Percentiles rank a stretch among this genome's conserved stretches.
Evolutionary conservation across 2,888 invertebrate species (phyloP).

Genomic region (Salticus scenicus): DNA sequence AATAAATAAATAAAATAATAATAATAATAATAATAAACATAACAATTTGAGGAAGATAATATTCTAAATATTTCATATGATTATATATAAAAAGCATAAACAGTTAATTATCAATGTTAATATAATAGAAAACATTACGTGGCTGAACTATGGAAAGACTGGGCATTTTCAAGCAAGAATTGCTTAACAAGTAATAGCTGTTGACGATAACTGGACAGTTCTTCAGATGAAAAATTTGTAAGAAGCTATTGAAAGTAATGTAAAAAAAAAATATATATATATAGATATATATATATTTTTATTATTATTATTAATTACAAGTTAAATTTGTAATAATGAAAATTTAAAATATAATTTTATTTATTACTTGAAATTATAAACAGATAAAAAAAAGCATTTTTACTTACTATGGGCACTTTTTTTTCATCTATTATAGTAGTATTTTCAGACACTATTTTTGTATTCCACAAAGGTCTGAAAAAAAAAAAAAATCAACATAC

Average conservation of each 20-base stretch:
- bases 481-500: slow-evolving; percentile 1
- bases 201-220: slow-evolving; percentile 84
- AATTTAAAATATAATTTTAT: no score
- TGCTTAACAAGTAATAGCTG: slow-evolving; percentile 84
- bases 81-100: no score
- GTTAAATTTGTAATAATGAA: slow-evolving; percentile 12
- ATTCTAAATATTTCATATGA: no score
- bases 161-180: slow-evolving; percentile 84
- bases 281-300: no score
- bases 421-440: slow-evolving; percentile 73
- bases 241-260: slow-evolving; percentile 77
- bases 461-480: slow-evolving; percentile 86
- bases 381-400: background rate
- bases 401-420: slow-evolving; percentile 74
- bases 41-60: no score
- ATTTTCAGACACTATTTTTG: slow-evolving; percentile 74
- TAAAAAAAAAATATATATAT: slow-evolving; percentile 71
- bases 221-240: slow-evolving; percentile 82
- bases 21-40: no score
- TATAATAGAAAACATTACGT: background rate
- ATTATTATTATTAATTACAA: slow-evolving; percentile 49
- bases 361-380: no score
- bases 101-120: no score
- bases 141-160: slow-evolving; percentile 72
- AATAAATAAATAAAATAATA: no score